Percentiles rank a stretch among this genome's conserved stretches.
These are phyloP conservation scores for Chlamydotis undulata DNA, from an alignment of 2,113 vertebrate genomes.

Conservation along the genomic window DNA sequence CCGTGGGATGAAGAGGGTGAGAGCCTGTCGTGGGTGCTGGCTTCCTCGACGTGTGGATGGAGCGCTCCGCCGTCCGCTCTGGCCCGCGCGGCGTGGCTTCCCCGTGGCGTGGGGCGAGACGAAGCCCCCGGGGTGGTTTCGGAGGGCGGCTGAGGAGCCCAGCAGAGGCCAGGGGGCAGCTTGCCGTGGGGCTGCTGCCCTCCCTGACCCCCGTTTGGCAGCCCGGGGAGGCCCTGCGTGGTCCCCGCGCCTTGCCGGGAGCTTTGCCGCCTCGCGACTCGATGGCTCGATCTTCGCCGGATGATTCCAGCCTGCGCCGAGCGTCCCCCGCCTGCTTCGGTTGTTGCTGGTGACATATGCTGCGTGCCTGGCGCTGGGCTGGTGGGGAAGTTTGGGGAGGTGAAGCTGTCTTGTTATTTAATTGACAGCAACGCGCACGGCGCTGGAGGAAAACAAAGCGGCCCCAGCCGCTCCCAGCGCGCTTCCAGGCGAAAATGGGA, in stretches of 20 bases:
- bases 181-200: neutral
- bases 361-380: neutral
- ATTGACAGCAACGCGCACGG: neutral
- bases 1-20: rapidly evolving
- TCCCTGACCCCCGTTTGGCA: neutral
- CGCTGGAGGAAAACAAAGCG: neutral
- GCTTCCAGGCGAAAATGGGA: neutral
- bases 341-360: neutral
- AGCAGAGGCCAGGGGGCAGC: rapidly evolving
- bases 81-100: rapidly evolving
- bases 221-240: neutral
- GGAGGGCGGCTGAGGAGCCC: neutral
- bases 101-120: rapidly evolving
- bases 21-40: rapidly evolving
- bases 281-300: rapidly evolving
- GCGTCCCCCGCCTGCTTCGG: neutral
- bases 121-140: rapidly evolving
- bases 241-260: rapidly evolving
- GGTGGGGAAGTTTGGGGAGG: neutral
- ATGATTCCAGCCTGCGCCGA: neutral
- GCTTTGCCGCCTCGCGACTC: neutral
- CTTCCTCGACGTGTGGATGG: rapidly evolving
- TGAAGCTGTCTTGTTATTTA: neutral
- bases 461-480: neutral
- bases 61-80: rapidly evolving